These are phyloP conservation scores for Chymomyza caudatula DNA, from an alignment of 2,888 invertebrate species.

Conservation along the genomic window DNA sequence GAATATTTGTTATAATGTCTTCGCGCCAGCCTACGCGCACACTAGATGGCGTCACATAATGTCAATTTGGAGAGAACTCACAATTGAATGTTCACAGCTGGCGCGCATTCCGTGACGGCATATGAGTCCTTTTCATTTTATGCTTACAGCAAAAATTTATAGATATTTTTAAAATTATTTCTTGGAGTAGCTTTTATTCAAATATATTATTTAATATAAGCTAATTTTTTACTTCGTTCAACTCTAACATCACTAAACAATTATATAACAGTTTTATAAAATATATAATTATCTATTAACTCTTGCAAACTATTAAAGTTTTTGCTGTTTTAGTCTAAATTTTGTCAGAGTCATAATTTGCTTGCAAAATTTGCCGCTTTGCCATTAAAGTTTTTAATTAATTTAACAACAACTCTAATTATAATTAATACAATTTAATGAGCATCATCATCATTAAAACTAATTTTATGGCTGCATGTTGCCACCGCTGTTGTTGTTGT, in stretches of 20 bases:
- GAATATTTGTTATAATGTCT: no score
- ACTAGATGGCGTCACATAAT: no score
- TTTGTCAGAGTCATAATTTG: neutral
- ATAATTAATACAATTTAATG: conserved; percentile 56
- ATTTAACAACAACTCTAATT: conserved; percentile 46
- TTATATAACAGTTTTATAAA: conserved; percentile 6
- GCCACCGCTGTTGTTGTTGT: conserved; percentile 19
- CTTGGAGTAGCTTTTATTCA: no score
- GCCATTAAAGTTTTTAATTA: conserved; percentile 46
- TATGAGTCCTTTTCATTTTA: no score
- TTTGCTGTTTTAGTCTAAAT: neutral
- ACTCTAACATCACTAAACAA: conserved; percentile 5
- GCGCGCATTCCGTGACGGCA: no score
- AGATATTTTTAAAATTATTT: no score
- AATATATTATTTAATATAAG: conserved; percentile 1
- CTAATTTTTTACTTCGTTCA: conserved; percentile 2
- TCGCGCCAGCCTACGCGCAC: no score
- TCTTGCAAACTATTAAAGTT: neutral
- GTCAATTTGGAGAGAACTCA: no score
- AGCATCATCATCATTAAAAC: conserved; percentile 55
- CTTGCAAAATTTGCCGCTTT: neutral
- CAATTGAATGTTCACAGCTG: no score
- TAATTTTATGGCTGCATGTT: conserved; percentile 52
- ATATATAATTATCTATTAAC: neutral
- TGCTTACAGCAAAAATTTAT: no score